A percentile compares a stretch with the other conserved stretches of the same genome.
These are phyloP conservation scores for Oncorhynchus kisutch DNA, from an alignment of 2,113 vertebrate genomes.

Conservation along the genomic window DNA sequence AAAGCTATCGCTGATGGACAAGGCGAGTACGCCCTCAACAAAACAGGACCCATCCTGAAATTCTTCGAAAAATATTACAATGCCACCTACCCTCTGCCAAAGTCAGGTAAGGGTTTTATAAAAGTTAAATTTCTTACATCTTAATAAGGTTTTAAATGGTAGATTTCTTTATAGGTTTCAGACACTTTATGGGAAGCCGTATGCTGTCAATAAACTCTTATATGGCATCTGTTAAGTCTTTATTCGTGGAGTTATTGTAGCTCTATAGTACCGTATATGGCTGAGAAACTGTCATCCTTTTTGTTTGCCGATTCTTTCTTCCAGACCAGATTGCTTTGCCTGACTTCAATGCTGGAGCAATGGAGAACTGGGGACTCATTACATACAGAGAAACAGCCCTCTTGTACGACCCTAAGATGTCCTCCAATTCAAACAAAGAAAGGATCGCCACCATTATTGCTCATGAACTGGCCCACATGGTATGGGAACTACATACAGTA, in stretches of 20 bases:
- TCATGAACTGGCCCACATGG: slow-evolving; percentile 92
- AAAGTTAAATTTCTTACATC: neutral
- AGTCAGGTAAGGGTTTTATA: slow-evolving; percentile 77
- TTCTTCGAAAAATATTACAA: slow-evolving; percentile 78
- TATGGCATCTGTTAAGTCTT: neutral
- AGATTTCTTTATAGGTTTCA: too few relatives aligned
- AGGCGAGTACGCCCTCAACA: slow-evolving; percentile 67
- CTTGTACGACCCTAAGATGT: slow-evolving; percentile 66
- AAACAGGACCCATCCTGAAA: slow-evolving; percentile 77
- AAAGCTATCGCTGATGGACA: slow-evolving; percentile 65
- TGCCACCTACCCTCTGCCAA: slow-evolving; percentile 78
- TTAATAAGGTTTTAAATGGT: too few relatives aligned
- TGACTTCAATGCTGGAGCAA: slow-evolving; percentile 87
- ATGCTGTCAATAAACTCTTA: neutral
- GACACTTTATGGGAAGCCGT: neutral
- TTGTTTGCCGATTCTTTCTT: neutral
- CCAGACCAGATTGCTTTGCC: slow-evolving; percentile 89
- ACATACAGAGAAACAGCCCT: slow-evolving; percentile 87
- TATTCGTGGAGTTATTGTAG: neutral
- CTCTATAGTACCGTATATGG: neutral
- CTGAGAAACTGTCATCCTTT: neutral
- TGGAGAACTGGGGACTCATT: slow-evolving; percentile 97
- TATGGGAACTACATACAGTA: slow-evolving; percentile 36
- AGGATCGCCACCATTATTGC: slow-evolving; percentile 82
- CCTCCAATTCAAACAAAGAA: slow-evolving; percentile 85